Percentiles rank a stretch among this genome's conserved stretches.
phyloP scores from a whole-genome alignment of 2,797 vertebrate genomes.

The Leucoraja ocellata region DNA sequence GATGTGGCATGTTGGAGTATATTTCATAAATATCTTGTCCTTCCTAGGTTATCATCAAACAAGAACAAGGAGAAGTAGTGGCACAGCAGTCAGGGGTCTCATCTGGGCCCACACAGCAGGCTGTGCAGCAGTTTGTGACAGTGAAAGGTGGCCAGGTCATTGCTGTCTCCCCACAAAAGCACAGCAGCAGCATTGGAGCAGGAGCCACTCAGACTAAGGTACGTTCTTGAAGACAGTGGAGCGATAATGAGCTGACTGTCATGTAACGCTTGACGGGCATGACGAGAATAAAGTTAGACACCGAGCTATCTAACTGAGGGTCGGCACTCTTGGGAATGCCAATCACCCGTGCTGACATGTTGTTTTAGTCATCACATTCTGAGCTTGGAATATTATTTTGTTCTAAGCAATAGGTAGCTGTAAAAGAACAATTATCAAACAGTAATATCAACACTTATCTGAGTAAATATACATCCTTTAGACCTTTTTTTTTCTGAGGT shows the following conservation, averaged over 20 bases:
- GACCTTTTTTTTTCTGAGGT: not conserved
- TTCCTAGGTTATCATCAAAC: conserved; percentile 91
- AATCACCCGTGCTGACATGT: not conserved
- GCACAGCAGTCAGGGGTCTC: conserved; percentile 65
- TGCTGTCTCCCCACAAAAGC: conserved; percentile 87
- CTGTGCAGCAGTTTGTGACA: conserved; percentile 84
- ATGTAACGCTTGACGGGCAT: not conserved
- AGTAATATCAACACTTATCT: not conserved
- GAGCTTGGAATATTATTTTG: not conserved
- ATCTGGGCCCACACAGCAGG: conserved; percentile 65
- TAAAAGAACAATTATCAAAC: not conserved
- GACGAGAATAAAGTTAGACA: too few relatives aligned
- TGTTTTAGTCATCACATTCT: not conserved
- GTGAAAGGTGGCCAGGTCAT: conserved; percentile 94
- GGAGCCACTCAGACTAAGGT: conserved; percentile 75
- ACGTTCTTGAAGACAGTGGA: not conserved
- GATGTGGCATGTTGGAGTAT: not conserved
- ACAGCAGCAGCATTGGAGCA: conserved; percentile 59
- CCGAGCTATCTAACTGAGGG: too few relatives aligned
- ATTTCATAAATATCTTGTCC: not conserved
- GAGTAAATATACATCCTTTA: not conserved
- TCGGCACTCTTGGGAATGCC: not conserved
- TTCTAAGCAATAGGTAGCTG: not conserved
- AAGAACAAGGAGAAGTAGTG: conserved; percentile 86
- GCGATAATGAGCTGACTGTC: not conserved